Base-by-base conservation (phyloP, 53 echinoderm and acorn worm species). In the Echinometra lucunter region DNA sequence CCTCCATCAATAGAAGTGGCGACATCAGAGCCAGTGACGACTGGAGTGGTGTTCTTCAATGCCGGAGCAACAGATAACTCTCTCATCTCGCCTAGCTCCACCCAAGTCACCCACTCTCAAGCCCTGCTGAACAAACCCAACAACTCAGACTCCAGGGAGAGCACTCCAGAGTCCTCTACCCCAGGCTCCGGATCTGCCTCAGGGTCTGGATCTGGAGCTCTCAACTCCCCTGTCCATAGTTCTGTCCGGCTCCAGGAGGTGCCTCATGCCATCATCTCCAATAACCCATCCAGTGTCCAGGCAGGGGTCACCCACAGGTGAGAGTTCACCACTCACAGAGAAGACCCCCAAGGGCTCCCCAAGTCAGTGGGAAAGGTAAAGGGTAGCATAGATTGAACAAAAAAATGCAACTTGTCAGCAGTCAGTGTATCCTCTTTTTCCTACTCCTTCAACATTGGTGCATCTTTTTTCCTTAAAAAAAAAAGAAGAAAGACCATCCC, bases 1-100 rank as follows among this genome's bases (percentile, higher is more conserved):
- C 96, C 96, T 27, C 96, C 96, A 32, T 96, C 96, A 13, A 96
- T 96, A 49, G 96, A 96, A 92, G 95, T 96, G 18, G 96, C 95
- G 23, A 96, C 40, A 8, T 96, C 96, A 7, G 96, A 96, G 88
- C 96, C 96, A 19, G 96, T 96, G 57, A 89, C 95, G 2, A 74
- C 93, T 8, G 96, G 96, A 32, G 96, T 93, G 27, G 88, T 96
- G 45, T 94, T 94, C 72, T 96, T 96, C 80, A 95, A 95, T 38
- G 89, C 96, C 25, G 92, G 88, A 45, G 85, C 85, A 8, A 44
- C 58, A 1, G 94, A 94, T 44, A 74, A 93, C 74, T 32, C 74
- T 67, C 44, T 58, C 66, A 91, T 45, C 32, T 92, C 92, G 1
- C 45, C 45, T 6, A 8, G 35, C 44, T 56, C 93, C 30, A 27